Base-by-base conservation (phyloP, 2,797 vertebrate genomes). In the Macrochelys suwanniensis region DNA sequence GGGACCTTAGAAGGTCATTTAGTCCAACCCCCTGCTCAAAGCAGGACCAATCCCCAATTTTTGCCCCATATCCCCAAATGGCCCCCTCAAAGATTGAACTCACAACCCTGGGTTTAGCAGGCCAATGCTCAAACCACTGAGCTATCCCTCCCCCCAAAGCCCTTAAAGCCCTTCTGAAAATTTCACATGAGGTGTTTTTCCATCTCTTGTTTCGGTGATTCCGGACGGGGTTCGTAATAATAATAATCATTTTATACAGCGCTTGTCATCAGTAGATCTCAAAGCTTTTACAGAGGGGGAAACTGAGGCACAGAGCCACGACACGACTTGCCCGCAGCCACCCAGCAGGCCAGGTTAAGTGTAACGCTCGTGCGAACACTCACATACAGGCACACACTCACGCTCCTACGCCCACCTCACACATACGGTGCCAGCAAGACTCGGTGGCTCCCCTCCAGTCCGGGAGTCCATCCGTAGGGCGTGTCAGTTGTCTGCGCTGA, bases 331-430 rank as follows among this genome's bases (percentile, higher is more conserved):
- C 9, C 65, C 10, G 5, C 19, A 23, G n/a, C 19, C 65, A 71
- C 5, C 19, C 9, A 19, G 65, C 65, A 23, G 65, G 65, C 19
- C n/a, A 10, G n/a, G n/a, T 21, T 9, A 68, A 68, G 65, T 68
- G 65, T 37, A 21, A 68, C 65, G 9, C 19, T 12, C 0, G 0
- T 2, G 17, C 79, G 42, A 80, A 71, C 26, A 31, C 45, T 42
- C 77, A 13, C 10, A 61, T 33, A 23, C 37, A 6, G 25, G n/a
- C 68, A 42, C 37, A 42, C 37, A 6, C 13, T 26, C 11, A 31
- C 4, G 19, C 21, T 11, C 28, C 11, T 8, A 19, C 31, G 6
- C 37, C 37, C 8, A 12, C 54, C 45, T 56, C 9, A 13, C 42
- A 28, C 11, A 12, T 10, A 11, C 11, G 3, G 26, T 25, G 42